Evolutionary conservation across 2,888 invertebrate genomes (phyloP).

Genomic region (Trypoxylon attenuatum): DNA sequence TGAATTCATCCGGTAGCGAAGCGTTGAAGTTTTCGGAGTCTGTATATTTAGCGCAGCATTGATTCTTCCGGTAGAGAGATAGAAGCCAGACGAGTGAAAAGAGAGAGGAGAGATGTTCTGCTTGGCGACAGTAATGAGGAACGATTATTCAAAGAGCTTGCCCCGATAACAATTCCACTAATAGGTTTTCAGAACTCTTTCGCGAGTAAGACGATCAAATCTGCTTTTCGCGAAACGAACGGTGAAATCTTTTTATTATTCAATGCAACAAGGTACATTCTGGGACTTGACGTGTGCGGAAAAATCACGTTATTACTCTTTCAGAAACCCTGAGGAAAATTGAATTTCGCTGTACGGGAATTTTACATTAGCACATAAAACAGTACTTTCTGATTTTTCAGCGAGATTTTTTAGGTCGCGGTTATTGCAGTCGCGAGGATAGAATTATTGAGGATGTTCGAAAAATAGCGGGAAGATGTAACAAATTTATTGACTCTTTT

Average conservation of each 20-base stretch:
- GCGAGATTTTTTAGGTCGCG: too few species aligned
- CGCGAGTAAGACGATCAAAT: neutral
- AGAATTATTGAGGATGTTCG: too few species aligned
- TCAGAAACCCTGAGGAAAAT: neutral
- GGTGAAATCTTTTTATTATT: neutral
- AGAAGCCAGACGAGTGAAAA: neutral
- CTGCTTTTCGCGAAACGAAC: constrained; percentile 5
- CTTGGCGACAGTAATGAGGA: constrained; percentile 26
- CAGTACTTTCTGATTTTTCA: too few species aligned
- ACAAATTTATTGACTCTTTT: neutral
- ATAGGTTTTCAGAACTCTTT: constrained; percentile 18
- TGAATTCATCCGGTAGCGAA: constrained; percentile 29
- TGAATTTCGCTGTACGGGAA: neutral
- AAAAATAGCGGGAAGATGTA: too few species aligned
- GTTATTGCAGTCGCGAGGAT: too few species aligned
- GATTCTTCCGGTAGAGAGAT: constrained; percentile 30
- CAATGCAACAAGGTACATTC: neutral
- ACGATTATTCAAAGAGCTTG: constrained; percentile 34
- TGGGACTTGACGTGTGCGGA: neutral
- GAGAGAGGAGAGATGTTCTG: constrained; percentile 1
- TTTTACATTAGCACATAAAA: neutral
- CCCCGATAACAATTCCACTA: constrained; percentile 23
- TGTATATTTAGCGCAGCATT: constrained; percentile 42
- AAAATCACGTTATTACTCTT: neutral
- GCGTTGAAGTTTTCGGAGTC: constrained; percentile 16